Conservation (phyloP, 2,113 vertebrate genomes). For the Pelusios castaneus region DNA sequence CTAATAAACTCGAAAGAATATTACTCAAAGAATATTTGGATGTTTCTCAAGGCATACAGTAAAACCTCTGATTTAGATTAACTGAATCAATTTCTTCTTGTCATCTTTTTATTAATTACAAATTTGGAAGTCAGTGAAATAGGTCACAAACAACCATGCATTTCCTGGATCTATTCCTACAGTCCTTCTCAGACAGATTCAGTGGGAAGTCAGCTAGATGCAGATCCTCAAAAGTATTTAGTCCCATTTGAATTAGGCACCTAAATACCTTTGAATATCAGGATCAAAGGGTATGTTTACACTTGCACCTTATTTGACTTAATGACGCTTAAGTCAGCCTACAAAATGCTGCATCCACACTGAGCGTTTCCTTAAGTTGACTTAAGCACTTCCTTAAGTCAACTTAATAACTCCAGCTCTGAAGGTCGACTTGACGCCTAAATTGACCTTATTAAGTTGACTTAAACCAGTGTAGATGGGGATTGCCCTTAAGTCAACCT, state of each 20-base stretch:
- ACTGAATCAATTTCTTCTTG: background rate
- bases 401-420: too few species aligned
- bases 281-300: too few species aligned
- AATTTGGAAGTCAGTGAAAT: background rate
- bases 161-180: background rate
- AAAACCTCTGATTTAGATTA: background rate
- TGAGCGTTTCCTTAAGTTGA: too few species aligned
- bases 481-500: too few species aligned
- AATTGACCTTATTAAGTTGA: too few species aligned
- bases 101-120: background rate
- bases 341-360: too few species aligned
- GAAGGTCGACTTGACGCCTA: too few species aligned
- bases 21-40: background rate
- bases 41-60: background rate
- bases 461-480: too few species aligned
- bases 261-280: background rate
- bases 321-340: too few species aligned
- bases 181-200: background rate
- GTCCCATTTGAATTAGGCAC: background rate
- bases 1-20: background rate
- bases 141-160: background rate
- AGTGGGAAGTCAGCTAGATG: background rate
- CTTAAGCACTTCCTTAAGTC: too few species aligned
- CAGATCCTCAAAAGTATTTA: background rate
- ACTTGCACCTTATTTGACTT: too few species aligned